Percentiles rank a stretch among this genome's conserved stretches.
Conservation (phyloP, 1,140 invertebrate genomes). For the Frieseomelitta varia region DNA sequence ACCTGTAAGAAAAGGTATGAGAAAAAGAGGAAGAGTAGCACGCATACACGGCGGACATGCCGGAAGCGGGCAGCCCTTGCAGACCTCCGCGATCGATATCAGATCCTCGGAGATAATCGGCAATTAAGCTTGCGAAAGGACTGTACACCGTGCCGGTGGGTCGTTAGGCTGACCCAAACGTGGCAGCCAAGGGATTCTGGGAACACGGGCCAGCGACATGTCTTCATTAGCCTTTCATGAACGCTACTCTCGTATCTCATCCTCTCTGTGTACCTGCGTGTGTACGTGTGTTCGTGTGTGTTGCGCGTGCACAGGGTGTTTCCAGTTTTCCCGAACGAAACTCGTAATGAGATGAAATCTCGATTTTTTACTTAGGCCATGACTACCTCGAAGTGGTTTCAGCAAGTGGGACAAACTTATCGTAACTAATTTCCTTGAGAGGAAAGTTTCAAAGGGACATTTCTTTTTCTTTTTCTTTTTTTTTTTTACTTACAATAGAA, state of each 20-base stretch:
- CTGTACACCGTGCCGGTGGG: conserved; percentile 55
- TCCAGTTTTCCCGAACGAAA: background rate
- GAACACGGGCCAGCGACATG: conserved; percentile 75
- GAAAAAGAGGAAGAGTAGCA: background rate
- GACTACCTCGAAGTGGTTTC: too few species aligned
- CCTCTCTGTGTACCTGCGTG: background rate
- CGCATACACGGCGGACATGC: conserved; percentile 46
- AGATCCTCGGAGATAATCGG: conserved; percentile 70
- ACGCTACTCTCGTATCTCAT: conserved; percentile 65
- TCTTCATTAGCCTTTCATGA: conserved; percentile 81
- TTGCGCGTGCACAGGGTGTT: background rate
- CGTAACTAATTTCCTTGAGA: too few species aligned
- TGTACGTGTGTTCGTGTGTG: background rate
- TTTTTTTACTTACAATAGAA: too few species aligned
- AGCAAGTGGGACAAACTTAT: too few species aligned
- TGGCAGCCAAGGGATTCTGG: conserved; percentile 70
- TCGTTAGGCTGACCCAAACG: conserved; percentile 67
- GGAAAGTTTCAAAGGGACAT: too few species aligned
- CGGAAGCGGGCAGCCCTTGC: conserved; percentile 49
- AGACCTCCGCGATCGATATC: conserved; percentile 67
- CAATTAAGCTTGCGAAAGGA: conserved; percentile 73
- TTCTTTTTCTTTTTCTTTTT: too few species aligned
- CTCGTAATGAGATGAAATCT: too few species aligned
- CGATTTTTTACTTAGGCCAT: too few species aligned
- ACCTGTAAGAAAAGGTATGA: background rate